These are phyloP conservation scores for Andrena marginata DNA, from an alignment of 2,888 invertebrate genomes.

Conservation along the genomic window DNA sequence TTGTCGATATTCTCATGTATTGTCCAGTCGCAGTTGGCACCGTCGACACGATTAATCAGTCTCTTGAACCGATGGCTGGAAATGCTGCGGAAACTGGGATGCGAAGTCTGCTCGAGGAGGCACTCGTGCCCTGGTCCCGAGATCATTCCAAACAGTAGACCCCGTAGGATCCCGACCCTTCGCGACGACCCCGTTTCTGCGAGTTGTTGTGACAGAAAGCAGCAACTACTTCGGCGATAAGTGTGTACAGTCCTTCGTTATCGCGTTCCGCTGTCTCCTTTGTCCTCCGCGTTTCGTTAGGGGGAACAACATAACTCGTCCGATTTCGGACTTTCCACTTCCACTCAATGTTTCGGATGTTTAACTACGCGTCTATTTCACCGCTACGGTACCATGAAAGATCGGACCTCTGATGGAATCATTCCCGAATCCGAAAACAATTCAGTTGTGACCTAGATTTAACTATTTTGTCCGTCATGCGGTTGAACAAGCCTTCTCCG, in stretches of 20 bases:
- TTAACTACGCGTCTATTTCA: not conserved
- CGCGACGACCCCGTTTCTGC: conserved; percentile 68
- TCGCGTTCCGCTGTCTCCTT: conserved; percentile 50
- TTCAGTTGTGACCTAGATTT: not conserved
- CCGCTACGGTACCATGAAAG: conserved; percentile 1
- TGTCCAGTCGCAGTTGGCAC: conserved; percentile 56
- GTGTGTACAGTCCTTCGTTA: conserved; percentile 66
- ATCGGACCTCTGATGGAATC: not conserved
- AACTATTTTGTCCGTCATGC: not conserved
- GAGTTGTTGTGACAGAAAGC: conserved; percentile 78
- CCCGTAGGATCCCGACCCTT: conserved; percentile 65
- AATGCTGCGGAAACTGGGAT: conserved; percentile 75
- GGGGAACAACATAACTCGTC: conserved; percentile 33
- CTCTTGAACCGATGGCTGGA: conserved; percentile 54
- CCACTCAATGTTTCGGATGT: not conserved
- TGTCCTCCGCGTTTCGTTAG: conserved; percentile 54
- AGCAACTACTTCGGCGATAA: conserved; percentile 69
- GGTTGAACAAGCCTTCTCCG: not conserved
- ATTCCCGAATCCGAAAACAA: conserved; percentile 9
- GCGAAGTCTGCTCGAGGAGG: conserved; percentile 65
- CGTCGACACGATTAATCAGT: conserved; percentile 73
- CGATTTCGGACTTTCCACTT: conserved; percentile 9
- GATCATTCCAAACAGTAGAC: conserved; percentile 76
- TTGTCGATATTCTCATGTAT: conserved; percentile 50
- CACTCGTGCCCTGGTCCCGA: conserved; percentile 69